Conservation (phyloP, 2,888 invertebrate genomes). For the Eurytoma adleriae region DNA sequence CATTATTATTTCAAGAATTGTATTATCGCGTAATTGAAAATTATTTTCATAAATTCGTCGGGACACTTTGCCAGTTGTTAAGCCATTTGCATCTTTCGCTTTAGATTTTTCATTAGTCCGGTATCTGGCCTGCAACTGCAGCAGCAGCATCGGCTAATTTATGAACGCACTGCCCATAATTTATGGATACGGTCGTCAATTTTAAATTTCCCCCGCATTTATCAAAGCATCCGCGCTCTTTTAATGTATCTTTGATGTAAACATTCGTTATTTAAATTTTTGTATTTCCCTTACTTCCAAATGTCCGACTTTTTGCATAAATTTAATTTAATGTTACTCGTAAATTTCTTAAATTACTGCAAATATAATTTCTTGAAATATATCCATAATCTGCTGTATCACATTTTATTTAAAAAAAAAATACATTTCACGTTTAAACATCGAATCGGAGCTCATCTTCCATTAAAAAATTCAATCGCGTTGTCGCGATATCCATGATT, state of each 20-base stretch:
- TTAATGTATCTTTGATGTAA: background rate
- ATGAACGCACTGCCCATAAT: conserved; percentile 21
- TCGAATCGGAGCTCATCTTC: too few species aligned
- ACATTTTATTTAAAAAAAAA: too few species aligned
- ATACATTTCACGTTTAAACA: too few species aligned
- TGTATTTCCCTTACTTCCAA: background rate
- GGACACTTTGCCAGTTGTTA: conserved; percentile 15
- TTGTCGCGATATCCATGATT: too few species aligned
- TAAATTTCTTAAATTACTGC: too few species aligned
- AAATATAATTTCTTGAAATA: too few species aligned
- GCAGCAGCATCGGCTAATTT: conserved; percentile 17
- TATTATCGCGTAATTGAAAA: background rate
- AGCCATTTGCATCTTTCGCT: conserved; percentile 16
- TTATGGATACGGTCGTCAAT: conserved; percentile 20
- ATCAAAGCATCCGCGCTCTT: conserved; percentile 1
- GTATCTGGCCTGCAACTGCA: background rate
- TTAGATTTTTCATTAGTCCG: background rate
- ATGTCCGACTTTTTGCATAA: too few species aligned
- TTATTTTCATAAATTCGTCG: background rate
- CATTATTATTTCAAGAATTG: too few species aligned
- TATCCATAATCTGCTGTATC: too few species aligned
- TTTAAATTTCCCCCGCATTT: conserved; percentile 28
- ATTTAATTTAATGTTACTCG: too few species aligned
- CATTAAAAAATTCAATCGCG: too few species aligned
- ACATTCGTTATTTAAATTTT: background rate